Conservation (phyloP, 1,140 invertebrate genomes). For the Helicoverpa zea region DNA sequence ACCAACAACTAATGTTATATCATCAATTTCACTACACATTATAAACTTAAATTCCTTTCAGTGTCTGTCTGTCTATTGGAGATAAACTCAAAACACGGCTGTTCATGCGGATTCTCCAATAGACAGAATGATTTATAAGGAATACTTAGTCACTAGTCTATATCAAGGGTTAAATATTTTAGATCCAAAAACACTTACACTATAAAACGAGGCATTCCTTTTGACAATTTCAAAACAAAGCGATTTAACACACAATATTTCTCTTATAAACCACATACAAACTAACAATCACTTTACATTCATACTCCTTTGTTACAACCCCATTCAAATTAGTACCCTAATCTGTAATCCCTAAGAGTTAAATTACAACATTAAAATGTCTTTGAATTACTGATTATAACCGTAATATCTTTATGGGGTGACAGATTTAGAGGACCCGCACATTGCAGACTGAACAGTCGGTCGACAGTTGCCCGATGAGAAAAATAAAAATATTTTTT, state of each 20-base stretch:
- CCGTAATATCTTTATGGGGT: slow-evolving; percentile 35
- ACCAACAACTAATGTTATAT: no score
- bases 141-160: not conserved
- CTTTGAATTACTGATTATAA: slow-evolving; percentile 52
- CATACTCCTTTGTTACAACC: not conserved
- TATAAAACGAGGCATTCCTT: no score
- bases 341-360: slow-evolving; percentile 38
- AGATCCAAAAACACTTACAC: no score
- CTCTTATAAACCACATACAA: not conserved
- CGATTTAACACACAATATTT: not conserved
- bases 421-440: slow-evolving; percentile 50
- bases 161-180: not conserved
- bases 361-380: slow-evolving; percentile 14
- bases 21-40: no score
- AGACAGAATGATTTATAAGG: not conserved
- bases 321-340: slow-evolving; percentile 5
- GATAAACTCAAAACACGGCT: not conserved
- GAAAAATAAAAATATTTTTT: no score
- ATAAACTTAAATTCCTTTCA: no score
- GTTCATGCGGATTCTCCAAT: not conserved
- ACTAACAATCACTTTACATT: not conserved
- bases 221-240: no score
- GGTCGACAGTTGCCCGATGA: no score
- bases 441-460: no score
- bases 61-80: no score